phyloP scores from a whole-genome alignment of 2,113 vertebrate species.

The Nymphicus hollandicus region DNA sequence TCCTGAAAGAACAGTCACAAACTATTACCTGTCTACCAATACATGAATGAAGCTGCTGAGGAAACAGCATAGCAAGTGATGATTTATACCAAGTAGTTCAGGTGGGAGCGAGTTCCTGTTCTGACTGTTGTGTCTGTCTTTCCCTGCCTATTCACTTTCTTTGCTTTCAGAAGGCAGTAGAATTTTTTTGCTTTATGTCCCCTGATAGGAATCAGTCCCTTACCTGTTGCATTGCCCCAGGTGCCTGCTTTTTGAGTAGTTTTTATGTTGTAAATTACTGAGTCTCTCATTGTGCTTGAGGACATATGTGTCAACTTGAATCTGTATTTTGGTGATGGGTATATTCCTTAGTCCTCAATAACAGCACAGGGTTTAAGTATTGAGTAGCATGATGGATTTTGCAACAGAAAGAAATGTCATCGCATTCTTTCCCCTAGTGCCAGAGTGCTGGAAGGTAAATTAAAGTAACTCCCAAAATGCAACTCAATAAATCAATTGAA shows the following conservation, averaged over 20 bases:
- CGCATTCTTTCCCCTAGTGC: neutral
- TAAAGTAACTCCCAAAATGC: neutral
- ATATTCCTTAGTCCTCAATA: neutral
- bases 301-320: neutral
- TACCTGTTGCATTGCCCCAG: neutral
- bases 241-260: neutral
- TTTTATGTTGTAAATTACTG: neutral
- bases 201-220: neutral
- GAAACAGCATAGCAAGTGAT: neutral
- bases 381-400: neutral
- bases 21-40: neutral
- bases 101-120: neutral
- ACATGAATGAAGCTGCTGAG: neutral
- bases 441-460: neutral
- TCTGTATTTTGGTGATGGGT: neutral
- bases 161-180: neutral
- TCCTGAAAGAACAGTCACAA: neutral
- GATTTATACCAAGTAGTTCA: neutral
- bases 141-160: neutral
- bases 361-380: neutral
- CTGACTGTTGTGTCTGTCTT: neutral
- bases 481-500: neutral
- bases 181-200: neutral
- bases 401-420: neutral
- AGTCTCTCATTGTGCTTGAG: neutral